Evolutionary conservation across 2,113 vertebrate genomes (phyloP).

Genomic region (Takifugu flavidus): DNA sequence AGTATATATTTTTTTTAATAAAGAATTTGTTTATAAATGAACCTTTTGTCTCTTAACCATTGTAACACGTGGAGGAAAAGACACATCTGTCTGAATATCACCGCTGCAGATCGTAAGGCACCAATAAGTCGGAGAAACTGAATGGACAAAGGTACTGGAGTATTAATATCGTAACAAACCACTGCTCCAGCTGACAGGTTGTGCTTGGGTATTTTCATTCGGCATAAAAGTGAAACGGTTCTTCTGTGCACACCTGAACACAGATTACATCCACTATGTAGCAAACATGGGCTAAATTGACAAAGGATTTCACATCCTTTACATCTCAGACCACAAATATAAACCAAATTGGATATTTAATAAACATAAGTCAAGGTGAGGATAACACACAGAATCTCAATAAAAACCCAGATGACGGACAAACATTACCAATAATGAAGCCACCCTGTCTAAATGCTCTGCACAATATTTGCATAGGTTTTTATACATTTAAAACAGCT

Average conservation of each 20-base stretch:
- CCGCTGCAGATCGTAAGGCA: conserved; percentile 50
- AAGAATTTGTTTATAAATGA: not conserved
- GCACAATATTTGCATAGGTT: conserved; percentile 56
- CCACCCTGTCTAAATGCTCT: not conserved
- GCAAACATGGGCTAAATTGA: not conserved
- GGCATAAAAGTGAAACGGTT: conserved; percentile 17
- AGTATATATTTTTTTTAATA: not conserved
- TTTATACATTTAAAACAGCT: conserved; percentile 46
- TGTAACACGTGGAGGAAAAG: conserved; percentile 5
- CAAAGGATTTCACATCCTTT: conserved; percentile 36
- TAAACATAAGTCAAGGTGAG: not conserved
- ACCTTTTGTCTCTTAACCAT: not conserved
- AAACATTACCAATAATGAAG: conserved; percentile 15
- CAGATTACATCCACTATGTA: conserved; percentile 12
- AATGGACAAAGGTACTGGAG: conserved; percentile 7
- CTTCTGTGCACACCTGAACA: not conserved
- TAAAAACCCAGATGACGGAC: not conserved
- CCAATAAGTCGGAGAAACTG: conserved; percentile 11
- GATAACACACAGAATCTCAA: not conserved
- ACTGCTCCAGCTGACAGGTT: not conserved
- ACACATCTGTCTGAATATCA: not conserved
- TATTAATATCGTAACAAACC: conserved; percentile 21
- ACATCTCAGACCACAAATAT: conserved; percentile 21
- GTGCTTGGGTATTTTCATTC: conserved; percentile 18
- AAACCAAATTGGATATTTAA: conserved; percentile 2